These are phyloP conservation scores for Pseudorhiza aurosa DNA, from an alignment of 30 jellyfish, hydroid and myxozoan species.

Conservation along the genomic window DNA sequence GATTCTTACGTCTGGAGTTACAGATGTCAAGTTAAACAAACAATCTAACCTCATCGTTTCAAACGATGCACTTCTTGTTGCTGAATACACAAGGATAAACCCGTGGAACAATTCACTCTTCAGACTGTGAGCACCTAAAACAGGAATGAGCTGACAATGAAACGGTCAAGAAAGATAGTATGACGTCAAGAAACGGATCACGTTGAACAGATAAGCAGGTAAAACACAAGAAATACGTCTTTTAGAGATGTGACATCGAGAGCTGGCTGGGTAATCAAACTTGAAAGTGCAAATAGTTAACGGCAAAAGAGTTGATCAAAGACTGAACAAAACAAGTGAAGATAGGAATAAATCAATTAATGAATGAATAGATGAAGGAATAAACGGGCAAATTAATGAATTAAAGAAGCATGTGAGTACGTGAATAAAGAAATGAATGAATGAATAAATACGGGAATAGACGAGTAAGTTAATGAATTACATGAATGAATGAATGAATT, in stretches of 20 bases:
- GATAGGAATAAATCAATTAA: too few relatives aligned
- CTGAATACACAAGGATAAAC: slow-evolving; percentile 90
- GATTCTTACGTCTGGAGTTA: background rate
- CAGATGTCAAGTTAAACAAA: background rate
- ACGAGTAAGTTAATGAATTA: background rate
- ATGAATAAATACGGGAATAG: background rate
- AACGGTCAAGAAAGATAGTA: too few relatives aligned
- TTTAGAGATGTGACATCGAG: too few relatives aligned
- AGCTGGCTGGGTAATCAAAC: too few relatives aligned
- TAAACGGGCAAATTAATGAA: background rate
- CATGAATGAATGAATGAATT: background rate
- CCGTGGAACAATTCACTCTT: slow-evolving; percentile 86
- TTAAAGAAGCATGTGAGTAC: background rate
- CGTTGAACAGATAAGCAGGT: too few relatives aligned
- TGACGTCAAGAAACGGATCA: too few relatives aligned
- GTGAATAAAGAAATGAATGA: background rate
- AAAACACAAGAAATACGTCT: too few relatives aligned
- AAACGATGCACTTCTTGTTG: slow-evolving; percentile 94
- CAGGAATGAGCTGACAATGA: too few relatives aligned
- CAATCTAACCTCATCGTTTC: slow-evolving; percentile 83
- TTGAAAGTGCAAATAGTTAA: too few relatives aligned
- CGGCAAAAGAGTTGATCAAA: too few relatives aligned
- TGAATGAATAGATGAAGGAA: background rate
- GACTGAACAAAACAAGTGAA: too few relatives aligned
- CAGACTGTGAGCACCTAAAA: slow-evolving; percentile 89